Evolutionary conservation across 64 coral and sea anemone species (phyloP).

Genomic region (Stichodactyla helianthus): DNA sequence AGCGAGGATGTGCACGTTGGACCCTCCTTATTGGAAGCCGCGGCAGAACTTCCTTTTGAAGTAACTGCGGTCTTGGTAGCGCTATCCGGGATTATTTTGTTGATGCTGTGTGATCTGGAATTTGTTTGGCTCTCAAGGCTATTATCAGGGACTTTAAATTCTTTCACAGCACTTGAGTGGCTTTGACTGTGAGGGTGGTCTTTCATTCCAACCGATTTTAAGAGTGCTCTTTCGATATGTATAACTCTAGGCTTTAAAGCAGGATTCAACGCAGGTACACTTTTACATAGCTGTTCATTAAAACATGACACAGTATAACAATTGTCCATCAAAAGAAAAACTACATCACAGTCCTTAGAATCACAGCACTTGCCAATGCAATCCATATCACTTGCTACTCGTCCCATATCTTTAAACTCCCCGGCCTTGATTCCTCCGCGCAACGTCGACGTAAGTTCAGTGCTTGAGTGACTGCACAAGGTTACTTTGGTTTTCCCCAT

Average conservation of each 20-base stretch:
- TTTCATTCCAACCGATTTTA: neutral
- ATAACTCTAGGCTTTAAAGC: conserved; percentile 58
- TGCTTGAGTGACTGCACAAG: conserved; percentile 59
- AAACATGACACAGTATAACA: conserved; percentile 72
- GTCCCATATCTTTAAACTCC: conserved; percentile 44
- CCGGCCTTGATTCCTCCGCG: conserved; percentile 73
- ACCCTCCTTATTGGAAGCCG: neutral
- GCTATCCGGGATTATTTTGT: no score
- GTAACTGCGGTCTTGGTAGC: neutral
- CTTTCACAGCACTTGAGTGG: neutral
- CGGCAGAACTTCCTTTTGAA: neutral
- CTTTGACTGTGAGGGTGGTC: neutral
- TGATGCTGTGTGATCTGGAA: neutral
- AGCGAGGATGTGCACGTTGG: neutral
- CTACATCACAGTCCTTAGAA: conserved; percentile 38
- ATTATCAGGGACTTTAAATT: neutral
- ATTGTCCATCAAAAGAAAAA: conserved; percentile 59
- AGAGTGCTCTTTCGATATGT: conserved; percentile 18
- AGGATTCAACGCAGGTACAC: conserved; percentile 61
- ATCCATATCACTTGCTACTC: conserved; percentile 57
- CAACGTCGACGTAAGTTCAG: conserved; percentile 53
- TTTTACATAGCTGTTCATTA: conserved; percentile 52
- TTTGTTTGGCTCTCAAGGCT: neutral
- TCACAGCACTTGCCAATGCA: conserved; percentile 72
- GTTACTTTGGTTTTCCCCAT: neutral